Evolutionary conservation across 1,140 invertebrate genomes (phyloP), one percentile per base, ranked within the genome.

Genomic region (Cepaea nemoralis): DNA sequence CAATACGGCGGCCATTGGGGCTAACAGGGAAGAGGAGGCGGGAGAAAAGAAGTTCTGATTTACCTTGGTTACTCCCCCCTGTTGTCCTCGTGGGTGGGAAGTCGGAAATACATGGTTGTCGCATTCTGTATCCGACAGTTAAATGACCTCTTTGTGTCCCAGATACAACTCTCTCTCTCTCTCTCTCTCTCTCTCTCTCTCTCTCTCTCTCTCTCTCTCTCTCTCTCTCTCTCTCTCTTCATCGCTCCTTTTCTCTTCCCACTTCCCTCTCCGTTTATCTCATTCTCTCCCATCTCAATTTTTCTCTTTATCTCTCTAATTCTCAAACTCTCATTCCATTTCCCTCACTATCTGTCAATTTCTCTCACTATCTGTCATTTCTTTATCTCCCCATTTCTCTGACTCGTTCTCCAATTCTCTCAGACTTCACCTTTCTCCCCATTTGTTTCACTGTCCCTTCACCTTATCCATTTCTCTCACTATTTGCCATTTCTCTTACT

Each of bases 191-290:
- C 16, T 77, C 2, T 10, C 27, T 12, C 39, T 31, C 48, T 48
- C 63, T 37, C 33, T 24, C 33, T 35, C n/a, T 39, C 63, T 66
- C 33, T 71, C 69, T 71, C 27, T 71, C 69, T 71, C 69, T 71
- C 69, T 71, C 69, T 71, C 69, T 75, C 73, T 75, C 73, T 12
- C 14, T 50, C 33, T 75, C 27, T n/a, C n/a, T n/a, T n/a, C n/a
- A n/a, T n/a, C n/a, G n/a, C n/a, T n/a, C n/a, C n/a, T n/a, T n/a
- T n/a, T n/a, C n/a, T n/a, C n/a, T n/a, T n/a, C n/a, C n/a, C n/a
- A n/a, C n/a, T n/a, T n/a, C n/a, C 27, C 73, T 75, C 73, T 75
- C 33, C 50, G 35, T n/a, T n/a, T 75, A 35, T 12, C 31, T 39
- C 33, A 27, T 10, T 71, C 69, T 71, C 35, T 71, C 27, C 39